Percentiles rank a stretch among this genome's conserved stretches.
phyloP scores from a whole-genome alignment of 2,797 vertebrate species.

The Hirundo rustica region DNA sequence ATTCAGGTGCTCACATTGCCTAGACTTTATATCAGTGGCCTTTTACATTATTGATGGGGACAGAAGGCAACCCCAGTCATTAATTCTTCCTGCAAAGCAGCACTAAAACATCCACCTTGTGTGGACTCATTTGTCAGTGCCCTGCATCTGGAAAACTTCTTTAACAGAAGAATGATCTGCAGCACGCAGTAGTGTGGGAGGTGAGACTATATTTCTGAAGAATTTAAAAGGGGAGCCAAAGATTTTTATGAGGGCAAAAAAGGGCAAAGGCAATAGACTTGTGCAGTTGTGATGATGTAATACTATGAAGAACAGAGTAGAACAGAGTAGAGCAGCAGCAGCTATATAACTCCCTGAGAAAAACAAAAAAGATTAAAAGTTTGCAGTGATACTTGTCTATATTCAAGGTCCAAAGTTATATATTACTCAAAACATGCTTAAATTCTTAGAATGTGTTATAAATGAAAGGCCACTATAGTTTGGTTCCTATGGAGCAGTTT shows the following conservation, averaged over 20 bases:
- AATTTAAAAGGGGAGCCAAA: slow-evolving; percentile 32
- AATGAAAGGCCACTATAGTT: not conserved
- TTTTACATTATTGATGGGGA: slow-evolving; percentile 27
- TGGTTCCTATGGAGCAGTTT: not conserved
- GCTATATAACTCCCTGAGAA: not conserved
- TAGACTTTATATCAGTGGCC: not conserved
- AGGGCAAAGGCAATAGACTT: not conserved
- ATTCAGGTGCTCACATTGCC: not conserved
- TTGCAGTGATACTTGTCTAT: not conserved
- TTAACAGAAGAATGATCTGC: slow-evolving; percentile 1
- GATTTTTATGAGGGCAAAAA: slow-evolving; percentile 48
- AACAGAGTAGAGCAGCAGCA: not conserved
- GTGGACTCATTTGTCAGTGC: slow-evolving; percentile 35
- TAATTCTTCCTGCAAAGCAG: slow-evolving; percentile 7
- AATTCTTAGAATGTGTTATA: not conserved
- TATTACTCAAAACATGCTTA: not conserved
- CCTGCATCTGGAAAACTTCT: slow-evolving; percentile 64
- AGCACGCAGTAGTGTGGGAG: slow-evolving; percentile 43
- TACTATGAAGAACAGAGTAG: not conserved
- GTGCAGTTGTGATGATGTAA: not conserved
- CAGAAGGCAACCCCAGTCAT: not conserved
- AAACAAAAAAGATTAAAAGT: not conserved
- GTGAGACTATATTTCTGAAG: slow-evolving; percentile 45
- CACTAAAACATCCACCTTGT: not conserved
- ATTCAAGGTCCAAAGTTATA: not conserved